These are phyloP conservation scores for Hippocampus comes DNA, from an alignment of 2,113 vertebrate genomes.

Conservation along the genomic window DNA sequence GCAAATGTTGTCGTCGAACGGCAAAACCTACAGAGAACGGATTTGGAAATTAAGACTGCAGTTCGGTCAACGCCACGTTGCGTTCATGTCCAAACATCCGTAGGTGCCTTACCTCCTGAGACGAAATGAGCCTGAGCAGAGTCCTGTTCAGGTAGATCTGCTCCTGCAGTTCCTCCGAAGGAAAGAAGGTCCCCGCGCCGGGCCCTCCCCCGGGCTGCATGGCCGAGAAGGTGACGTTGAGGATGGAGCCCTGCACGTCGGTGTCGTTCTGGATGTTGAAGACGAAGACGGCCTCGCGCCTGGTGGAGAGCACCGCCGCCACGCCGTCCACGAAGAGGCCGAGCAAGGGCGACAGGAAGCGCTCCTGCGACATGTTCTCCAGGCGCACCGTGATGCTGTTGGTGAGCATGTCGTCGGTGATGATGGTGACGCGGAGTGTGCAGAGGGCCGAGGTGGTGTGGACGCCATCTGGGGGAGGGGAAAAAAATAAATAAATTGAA, in stretches of 20 bases:
- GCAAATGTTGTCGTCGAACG: conserved; percentile 97
- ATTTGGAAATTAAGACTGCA: no score
- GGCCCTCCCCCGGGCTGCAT: conserved; percentile 80
- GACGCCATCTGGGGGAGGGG: conserved; percentile 76
- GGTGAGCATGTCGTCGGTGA: conserved; percentile 96
- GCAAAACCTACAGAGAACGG: conserved; percentile 74
- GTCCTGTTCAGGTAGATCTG: conserved; percentile 96
- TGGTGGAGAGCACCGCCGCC: conserved; percentile 87
- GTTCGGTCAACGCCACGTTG: no score
- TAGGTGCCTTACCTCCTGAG: conserved; percentile 72
- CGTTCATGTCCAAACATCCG: not conserved
- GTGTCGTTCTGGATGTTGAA: conserved; percentile 97
- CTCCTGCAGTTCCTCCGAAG: conserved; percentile 93
- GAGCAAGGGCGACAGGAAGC: conserved; percentile 90
- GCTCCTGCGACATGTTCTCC: conserved; percentile 98
- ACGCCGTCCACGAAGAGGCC: conserved; percentile 88
- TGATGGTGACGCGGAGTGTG: conserved; percentile 90
- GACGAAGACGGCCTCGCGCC: conserved; percentile 84
- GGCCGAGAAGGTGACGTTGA: conserved; percentile 94
- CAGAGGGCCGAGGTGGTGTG: conserved; percentile 81
- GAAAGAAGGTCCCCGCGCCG: conserved; percentile 79
- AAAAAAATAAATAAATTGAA: not conserved
- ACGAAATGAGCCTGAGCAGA: conserved; percentile 83
- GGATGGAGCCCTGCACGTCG: conserved; percentile 85
- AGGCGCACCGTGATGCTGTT: conserved; percentile 97